Conservation (phyloP, 2,888 invertebrate species). For the Acanthoscelides obtectus region DNA sequence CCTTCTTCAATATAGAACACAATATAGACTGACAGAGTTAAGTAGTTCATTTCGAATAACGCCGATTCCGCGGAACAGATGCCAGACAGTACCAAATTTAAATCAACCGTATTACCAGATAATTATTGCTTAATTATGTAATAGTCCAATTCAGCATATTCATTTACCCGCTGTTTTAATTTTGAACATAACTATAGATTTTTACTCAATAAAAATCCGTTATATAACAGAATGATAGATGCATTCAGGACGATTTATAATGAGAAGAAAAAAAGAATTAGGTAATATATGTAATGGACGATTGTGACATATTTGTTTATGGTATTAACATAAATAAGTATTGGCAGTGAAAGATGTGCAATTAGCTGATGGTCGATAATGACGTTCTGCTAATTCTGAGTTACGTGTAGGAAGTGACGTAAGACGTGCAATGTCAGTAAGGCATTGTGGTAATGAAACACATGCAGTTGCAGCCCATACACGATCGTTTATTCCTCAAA, state of each 20-base stretch:
- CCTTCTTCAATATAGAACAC: no score
- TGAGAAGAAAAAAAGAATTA: not conserved
- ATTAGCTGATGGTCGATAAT: not conserved
- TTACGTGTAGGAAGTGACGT: not conserved
- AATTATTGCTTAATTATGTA: not conserved
- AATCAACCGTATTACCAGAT: not conserved
- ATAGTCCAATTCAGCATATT: not conserved
- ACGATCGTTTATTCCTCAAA: no score
- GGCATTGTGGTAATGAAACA: not conserved
- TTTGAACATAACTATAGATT: not conserved
- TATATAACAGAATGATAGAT: not conserved
- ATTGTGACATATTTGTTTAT: not conserved
- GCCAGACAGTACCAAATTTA: not conserved
- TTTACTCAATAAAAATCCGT: not conserved
- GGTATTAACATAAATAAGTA: not conserved
- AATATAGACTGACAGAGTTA: no score
- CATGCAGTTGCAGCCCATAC: no score
- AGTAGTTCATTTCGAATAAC: no score
- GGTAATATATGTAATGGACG: not conserved
- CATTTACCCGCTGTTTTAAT: not conserved
- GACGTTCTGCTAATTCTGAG: not conserved
- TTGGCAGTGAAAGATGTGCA: not conserved
- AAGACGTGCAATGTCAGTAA: not conserved
- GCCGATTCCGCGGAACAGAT: no score
- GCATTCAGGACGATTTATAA: not conserved